phyloP scores from a whole-genome alignment of 2,113 vertebrate genomes.

The Desmodus rotundus region DNA sequence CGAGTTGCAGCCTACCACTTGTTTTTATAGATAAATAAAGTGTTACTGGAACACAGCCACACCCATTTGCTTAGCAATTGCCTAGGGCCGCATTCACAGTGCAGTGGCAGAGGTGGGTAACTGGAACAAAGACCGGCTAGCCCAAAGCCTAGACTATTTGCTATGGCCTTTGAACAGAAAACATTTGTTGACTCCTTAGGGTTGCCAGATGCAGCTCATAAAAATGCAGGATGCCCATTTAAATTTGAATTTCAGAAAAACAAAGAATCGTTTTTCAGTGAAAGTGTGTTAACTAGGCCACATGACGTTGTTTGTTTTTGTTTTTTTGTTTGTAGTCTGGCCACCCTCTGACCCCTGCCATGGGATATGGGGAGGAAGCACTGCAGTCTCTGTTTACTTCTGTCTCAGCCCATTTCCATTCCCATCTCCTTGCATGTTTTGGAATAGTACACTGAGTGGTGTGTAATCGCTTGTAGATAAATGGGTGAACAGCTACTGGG shows the following conservation, averaged over 20 bases:
- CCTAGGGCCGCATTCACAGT: not conserved
- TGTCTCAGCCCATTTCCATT: not conserved
- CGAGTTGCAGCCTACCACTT: not conserved
- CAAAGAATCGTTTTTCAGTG: not conserved
- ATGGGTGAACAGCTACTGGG: not conserved
- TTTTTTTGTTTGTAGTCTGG: not conserved
- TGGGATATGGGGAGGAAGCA: not conserved
- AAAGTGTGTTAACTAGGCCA: not conserved
- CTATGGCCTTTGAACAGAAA: not conserved
- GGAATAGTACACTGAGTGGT: not conserved
- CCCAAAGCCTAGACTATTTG: not conserved
- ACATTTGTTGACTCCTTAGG: not conserved
- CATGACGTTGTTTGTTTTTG: not conserved
- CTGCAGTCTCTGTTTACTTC: not conserved
- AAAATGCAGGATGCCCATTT: not conserved
- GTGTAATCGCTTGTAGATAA: not conserved
- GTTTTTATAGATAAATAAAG: constrained; percentile 12
- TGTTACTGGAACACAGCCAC: not conserved
- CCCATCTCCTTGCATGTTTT: not conserved
- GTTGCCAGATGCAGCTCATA: not conserved
- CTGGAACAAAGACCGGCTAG: not conserved
- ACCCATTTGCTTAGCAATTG: not conserved
- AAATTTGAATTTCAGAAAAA: not conserved
- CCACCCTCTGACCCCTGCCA: accelerated
- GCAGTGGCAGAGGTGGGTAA: not conserved